Conservation (phyloP, 2,888 invertebrate genomes). For the Drosophila bunnanda region DNA sequence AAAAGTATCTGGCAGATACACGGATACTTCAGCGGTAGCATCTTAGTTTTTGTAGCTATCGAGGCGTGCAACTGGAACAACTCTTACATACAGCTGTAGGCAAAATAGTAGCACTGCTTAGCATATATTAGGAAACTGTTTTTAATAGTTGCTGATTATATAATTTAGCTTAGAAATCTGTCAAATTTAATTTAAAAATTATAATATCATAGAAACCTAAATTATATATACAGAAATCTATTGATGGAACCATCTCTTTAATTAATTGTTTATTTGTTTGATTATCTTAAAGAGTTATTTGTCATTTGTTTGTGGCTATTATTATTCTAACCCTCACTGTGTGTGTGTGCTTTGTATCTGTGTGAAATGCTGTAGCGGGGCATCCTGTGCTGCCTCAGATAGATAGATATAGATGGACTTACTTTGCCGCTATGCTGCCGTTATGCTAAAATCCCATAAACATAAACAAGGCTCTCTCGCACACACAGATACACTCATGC, state of each 20-base stretch:
- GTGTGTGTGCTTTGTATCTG: constrained; percentile 14
- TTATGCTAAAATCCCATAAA: constrained; percentile 56
- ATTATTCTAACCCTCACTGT: not conserved
- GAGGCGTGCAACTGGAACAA: constrained; percentile 11
- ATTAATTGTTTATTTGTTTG: not conserved
- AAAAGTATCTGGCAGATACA: constrained; percentile 30
- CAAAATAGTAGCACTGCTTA: constrained; percentile 1
- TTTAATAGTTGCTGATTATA: not conserved
- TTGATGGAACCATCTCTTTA: not conserved
- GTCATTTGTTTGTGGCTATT: not conserved
- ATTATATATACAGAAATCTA: too few species aligned
- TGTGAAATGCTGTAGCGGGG: constrained; percentile 22
- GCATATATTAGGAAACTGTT: not conserved
- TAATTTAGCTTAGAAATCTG: not conserved
- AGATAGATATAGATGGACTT: constrained; percentile 28
- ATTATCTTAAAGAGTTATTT: not conserved
- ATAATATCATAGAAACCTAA: too few species aligned
- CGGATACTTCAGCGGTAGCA: constrained; percentile 1
- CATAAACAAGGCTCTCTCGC: constrained; percentile 48
- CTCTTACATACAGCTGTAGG: not conserved
- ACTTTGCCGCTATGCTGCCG: constrained; percentile 28
- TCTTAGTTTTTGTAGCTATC: constrained; percentile 22
- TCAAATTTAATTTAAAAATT: too few species aligned
- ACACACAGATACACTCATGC: constrained; percentile 6
- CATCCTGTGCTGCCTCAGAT: constrained; percentile 5